Evolutionary conservation across 2,113 vertebrate species (phyloP).

Genomic region (Penelope pileata): DNA sequence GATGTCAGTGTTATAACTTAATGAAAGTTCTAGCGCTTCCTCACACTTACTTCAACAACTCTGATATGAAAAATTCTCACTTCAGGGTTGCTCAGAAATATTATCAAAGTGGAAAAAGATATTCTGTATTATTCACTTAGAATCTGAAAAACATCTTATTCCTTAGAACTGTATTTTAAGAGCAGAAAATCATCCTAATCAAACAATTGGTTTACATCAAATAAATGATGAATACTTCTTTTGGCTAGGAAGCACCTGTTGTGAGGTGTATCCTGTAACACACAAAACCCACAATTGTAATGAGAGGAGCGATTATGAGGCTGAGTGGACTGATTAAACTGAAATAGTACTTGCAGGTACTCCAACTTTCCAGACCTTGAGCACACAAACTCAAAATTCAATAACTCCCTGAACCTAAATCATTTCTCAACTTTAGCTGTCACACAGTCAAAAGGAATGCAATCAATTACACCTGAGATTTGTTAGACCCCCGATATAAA

Average conservation of each 20-base stretch:
- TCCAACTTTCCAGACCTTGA: background rate
- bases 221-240: background rate
- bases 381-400: background rate
- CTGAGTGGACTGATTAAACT: background rate
- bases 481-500: background rate
- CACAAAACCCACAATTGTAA: background rate
- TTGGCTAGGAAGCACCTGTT: background rate
- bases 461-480: background rate
- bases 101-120: background rate
- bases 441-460: background rate
- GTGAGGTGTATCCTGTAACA: background rate
- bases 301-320: background rate
- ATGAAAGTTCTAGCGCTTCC: slow-evolving; percentile 24
- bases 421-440: background rate
- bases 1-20: slow-evolving; percentile 10
- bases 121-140: background rate
- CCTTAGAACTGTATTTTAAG: background rate
- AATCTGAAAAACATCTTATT: slow-evolving; percentile 3
- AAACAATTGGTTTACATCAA: background rate
- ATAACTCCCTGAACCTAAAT: background rate
- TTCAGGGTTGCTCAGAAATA: slow-evolving; percentile 3
- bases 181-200: background rate
- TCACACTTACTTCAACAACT: background rate
- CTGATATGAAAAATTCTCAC: background rate
- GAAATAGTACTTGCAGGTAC: background rate